Evolutionary conservation across 2,113 vertebrate genomes (phyloP), one percentile per base, ranked within the genome.

Genomic region (Anoura caudifer): DNA sequence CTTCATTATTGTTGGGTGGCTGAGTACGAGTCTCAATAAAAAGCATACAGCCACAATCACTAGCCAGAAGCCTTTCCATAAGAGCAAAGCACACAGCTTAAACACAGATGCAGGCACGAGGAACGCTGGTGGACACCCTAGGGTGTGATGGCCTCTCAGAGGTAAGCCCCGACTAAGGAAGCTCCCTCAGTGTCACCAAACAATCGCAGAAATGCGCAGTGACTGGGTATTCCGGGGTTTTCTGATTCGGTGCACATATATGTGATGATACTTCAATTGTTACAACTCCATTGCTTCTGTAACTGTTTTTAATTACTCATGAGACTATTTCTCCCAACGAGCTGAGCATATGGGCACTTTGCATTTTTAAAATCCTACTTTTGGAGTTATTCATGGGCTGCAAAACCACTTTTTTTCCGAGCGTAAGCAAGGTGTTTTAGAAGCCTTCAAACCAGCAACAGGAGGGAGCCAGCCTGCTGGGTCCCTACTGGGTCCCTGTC

Each of bases 251-350:
- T 88, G 95, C 86, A 96, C 96, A 96, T 91, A 87, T 91, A 90
- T 94, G 97, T 73, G 83, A 79, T 43, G 95, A 83, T 80, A 91
- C 93, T 97, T 95, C 95, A 63, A 67, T 94, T 93, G 89, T 96
- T 93, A 83, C 91, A 96, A 97, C 89, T 87, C 90, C 85, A 96
- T 45, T 95, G 95, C 95, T 83, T 96, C 94, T 91, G 79, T 94
- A 96, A 97, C 95, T 91, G 93, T 79, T 96, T 94, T 94, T 97
- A 98, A 96, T 97, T 96, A 96, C 97, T 95, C 96, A 5, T 45
- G 94, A 96, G 96, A 97, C 95, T 56, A 83, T 93, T 96, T 96
- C 95, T 96, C 95, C 67, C 81, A 89, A 47, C 2, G 10, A 94
- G 79, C 63, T 47, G 79, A 97, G 90, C 96, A 97, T 93, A 94